Evolutionary conservation across 1,140 invertebrate genomes (phyloP).

Genomic region (Drosophila bocqueti): DNA sequence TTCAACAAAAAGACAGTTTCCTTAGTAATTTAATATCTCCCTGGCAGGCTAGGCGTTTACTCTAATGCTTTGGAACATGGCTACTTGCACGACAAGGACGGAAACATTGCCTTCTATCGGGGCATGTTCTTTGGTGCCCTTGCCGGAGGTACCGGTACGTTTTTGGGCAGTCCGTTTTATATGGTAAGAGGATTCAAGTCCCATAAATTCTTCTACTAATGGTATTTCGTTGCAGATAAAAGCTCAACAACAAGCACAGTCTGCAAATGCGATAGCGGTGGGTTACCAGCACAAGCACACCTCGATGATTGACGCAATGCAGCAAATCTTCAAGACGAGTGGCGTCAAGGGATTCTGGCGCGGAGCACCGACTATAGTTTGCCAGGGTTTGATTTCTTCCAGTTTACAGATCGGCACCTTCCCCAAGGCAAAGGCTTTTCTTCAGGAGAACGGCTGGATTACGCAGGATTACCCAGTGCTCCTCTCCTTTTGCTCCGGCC

Average conservation of each 20-base stretch:
- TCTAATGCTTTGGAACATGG: conserved; percentile 19
- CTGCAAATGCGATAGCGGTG: conserved; percentile 91
- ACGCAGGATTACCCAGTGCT: conserved; percentile 86
- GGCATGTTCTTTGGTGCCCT: conserved; percentile 22
- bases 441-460: conserved; percentile 82
- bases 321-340: conserved; percentile 88
- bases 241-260: conserved; percentile 94
- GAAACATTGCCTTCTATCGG: neutral
- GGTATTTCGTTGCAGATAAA: conserved; percentile 87
- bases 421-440: conserved; percentile 88
- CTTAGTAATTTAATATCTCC: no score
- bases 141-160: conserved; percentile 5
- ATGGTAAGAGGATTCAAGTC: conserved; percentile 1
- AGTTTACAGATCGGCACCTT: conserved; percentile 94
- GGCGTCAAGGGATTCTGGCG: conserved; percentile 92
- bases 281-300: conserved; percentile 93
- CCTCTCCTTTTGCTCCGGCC: conserved; percentile 90
- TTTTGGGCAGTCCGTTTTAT: conserved; percentile 16
- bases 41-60: conserved; percentile 13
- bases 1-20: neutral
- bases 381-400: conserved; percentile 92
- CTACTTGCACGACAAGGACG: conserved; percentile 9
- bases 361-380: conserved; percentile 90
- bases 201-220: neutral
- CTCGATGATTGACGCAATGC: conserved; percentile 89